Evolutionary conservation across 1,140 invertebrate genomes (phyloP).

Genomic region (Nasonia giraulti): DNA sequence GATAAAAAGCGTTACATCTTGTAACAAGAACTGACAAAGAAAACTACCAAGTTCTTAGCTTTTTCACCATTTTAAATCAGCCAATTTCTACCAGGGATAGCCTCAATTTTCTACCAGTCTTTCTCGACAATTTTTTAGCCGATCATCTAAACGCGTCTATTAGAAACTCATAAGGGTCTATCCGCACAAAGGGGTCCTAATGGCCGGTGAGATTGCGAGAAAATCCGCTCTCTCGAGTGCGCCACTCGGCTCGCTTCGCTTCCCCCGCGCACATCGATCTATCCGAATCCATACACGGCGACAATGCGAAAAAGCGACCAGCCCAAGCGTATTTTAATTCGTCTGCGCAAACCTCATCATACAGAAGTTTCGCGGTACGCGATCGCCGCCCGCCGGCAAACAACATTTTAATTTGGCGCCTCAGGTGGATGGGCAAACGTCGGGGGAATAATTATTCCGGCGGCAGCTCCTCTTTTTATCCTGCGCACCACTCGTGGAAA

Average conservation of each 20-base stretch:
- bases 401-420: slow-evolving; percentile 52
- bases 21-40: no score
- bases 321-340: slow-evolving; percentile 36
- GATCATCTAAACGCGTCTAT: no score
- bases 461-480: background rate
- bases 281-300: background rate
- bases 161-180: background rate
- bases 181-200: slow-evolving; percentile 22
- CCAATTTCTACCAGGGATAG: no score
- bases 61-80: no score
- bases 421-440: slow-evolving; percentile 39
- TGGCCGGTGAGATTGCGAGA: slow-evolving; percentile 47
- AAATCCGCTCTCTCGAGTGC: slow-evolving; percentile 33
- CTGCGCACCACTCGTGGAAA: no score
- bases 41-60: no score
- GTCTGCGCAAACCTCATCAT: slow-evolving; percentile 2
- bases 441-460: slow-evolving; percentile 40
- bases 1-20: no score
- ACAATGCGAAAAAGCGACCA: background rate
- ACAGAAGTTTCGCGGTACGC: background rate
- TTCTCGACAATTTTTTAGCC: no score
- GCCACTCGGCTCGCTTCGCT: slow-evolving; percentile 4
- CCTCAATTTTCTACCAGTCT: no score
- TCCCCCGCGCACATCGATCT: background rate
- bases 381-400: no score